Conservation (phyloP, 1,140 invertebrate genomes). For the Streblospio benedicti region DNA sequence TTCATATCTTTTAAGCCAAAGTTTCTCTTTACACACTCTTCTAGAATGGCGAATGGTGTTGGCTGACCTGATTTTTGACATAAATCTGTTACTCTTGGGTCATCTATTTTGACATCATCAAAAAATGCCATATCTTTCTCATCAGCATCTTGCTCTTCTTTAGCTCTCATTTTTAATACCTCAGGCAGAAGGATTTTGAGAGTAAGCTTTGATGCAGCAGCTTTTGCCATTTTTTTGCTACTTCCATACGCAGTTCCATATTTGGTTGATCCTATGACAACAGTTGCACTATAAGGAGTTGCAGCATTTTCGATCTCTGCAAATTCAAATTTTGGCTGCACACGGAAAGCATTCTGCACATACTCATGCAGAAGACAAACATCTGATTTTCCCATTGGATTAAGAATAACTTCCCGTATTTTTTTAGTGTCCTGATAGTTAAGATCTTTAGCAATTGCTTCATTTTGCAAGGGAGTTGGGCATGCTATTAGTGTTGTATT, state of each 20-base stretch:
- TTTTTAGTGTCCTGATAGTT: too few relatives aligned
- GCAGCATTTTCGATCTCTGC: conserved; percentile 88
- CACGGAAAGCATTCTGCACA: conserved; percentile 83
- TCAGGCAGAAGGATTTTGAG: conserved; percentile 88
- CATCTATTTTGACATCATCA: conserved; percentile 84
- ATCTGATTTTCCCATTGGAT: conserved; percentile 54
- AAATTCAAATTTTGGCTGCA: conserved; percentile 85
- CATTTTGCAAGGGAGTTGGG: too few relatives aligned
- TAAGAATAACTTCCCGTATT: conserved; percentile 49
- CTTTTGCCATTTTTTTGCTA: conserved; percentile 90
- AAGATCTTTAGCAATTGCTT: too few relatives aligned
- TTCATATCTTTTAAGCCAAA: conserved; percentile 81
- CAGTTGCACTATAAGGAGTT: conserved; percentile 84
- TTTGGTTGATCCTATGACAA: conserved; percentile 81
- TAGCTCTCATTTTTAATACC: conserved; percentile 62
- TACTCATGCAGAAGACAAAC: conserved; percentile 96
- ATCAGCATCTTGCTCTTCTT: conserved; percentile 35
- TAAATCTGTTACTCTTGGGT: conserved; percentile 85
- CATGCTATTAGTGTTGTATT: too few relatives aligned
- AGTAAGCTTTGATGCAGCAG: conserved; percentile 71
- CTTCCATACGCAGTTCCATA: conserved; percentile 86
- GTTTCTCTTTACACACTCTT: conserved; percentile 84
- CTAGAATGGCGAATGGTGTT: conserved; percentile 81
- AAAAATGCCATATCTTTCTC: conserved; percentile 57
- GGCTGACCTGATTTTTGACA: conserved; percentile 91